These are phyloP conservation scores for Rhogogaster chlorosoma DNA, from an alignment of 2,888 invertebrate species.

Conservation along the genomic window DNA sequence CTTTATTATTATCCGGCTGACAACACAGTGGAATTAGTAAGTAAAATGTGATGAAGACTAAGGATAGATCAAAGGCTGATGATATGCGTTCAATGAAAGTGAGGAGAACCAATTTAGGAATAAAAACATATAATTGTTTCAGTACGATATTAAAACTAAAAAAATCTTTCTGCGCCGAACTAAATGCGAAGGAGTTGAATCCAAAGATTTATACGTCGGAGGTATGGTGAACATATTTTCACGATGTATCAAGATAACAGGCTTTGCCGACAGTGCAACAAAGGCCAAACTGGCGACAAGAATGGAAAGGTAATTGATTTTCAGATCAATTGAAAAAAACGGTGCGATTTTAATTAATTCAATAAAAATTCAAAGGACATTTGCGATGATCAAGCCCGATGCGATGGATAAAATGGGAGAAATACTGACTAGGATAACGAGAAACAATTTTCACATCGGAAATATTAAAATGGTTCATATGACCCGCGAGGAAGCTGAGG, in stretches of 20 bases:
- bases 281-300: conserved; percentile 82
- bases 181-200: conserved; percentile 83
- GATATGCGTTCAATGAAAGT: neutral
- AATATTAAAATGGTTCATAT: conserved; percentile 87
- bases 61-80: conserved; percentile 25
- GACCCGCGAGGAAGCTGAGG: conserved; percentile 82
- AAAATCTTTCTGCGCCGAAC: conserved; percentile 85
- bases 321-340: neutral
- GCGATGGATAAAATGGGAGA: conserved; percentile 86
- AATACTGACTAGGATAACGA: conserved; percentile 83
- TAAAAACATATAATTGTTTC: conserved; percentile 58
- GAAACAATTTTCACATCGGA: conserved; percentile 79
- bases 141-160: conserved; percentile 83
- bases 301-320: conserved; percentile 82
- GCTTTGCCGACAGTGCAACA: conserved; percentile 86
- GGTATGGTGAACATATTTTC: conserved; percentile 87
- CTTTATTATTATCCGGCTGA: conserved; percentile 89
- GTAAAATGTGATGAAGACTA: conserved; percentile 62
- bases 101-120: neutral
- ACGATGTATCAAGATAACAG: conserved; percentile 85
- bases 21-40: conserved; percentile 89
- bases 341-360: neutral
- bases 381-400: conserved; percentile 89
- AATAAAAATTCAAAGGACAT: conserved; percentile 81
- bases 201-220: conserved; percentile 87